A percentile compares a stretch with the other conserved stretches of the same genome.
Evolutionary conservation across 2,113 vertebrate species (phyloP).

Genomic region (Catharus fuscescens): DNA sequence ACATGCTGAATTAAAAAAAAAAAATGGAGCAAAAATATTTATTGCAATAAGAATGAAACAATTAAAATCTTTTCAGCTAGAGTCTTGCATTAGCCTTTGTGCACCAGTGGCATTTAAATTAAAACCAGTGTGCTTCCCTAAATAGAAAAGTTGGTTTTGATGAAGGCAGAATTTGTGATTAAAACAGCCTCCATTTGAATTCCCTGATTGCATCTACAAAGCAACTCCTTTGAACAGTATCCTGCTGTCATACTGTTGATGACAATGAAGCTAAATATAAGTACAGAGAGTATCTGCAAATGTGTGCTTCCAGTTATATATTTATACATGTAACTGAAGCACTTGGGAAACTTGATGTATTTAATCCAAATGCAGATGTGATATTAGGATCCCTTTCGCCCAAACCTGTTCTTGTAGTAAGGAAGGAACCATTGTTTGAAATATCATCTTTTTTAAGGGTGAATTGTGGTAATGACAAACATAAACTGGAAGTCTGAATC

Average conservation of each 20-base stretch:
- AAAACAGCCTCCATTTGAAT: conserved; percentile 20
- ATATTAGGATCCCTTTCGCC: not conserved
- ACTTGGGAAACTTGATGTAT: not conserved
- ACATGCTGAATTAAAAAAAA: conserved; percentile 19
- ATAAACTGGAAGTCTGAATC: not conserved
- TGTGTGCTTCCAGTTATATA: not conserved
- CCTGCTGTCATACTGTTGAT: not conserved
- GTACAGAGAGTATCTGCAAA: not conserved
- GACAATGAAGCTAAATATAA: conserved; percentile 28
- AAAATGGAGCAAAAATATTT: conserved; percentile 25
- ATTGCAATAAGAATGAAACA: conserved; percentile 32
- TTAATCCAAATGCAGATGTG: not conserved
- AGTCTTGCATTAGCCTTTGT: not conserved
- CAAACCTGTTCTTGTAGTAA: not conserved
- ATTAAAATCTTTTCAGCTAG: conserved; percentile 13
- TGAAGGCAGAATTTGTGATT: conserved; percentile 27
- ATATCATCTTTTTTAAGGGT: not conserved
- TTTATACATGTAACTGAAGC: not conserved
- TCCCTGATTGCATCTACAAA: conserved; percentile 30
- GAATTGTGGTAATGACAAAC: not conserved
- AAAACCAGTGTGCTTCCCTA: not conserved
- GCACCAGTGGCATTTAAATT: conserved; percentile 45
- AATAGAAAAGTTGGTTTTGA: conserved; percentile 45
- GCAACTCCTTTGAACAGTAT: conserved; percentile 16
- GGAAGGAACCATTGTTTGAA: not conserved